Evolutionary conservation across 1,140 invertebrate genomes (phyloP), one percentile per base, ranked within the genome.

Genomic region (Solenopsis fugax): DNA sequence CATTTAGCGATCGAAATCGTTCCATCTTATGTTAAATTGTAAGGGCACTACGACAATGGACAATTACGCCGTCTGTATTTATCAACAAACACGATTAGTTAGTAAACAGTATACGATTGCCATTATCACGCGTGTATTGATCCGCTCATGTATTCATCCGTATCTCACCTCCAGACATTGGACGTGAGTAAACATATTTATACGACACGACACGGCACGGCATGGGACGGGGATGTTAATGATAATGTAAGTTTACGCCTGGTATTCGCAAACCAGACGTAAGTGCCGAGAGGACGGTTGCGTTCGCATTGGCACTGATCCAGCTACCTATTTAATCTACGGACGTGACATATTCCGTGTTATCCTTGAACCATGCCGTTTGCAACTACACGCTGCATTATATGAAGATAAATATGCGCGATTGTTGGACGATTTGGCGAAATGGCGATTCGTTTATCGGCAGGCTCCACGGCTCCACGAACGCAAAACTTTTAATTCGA

Each of bases 231-330:
- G 41, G 58, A 67, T 65, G 87, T 86, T 89, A 89, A 91, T 90
- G 88, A 91, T 91, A 90, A 91, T 90, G 81, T 89, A 88, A 91
- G 90, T 91, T 89, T 77, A 60, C 81, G 72, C 87, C 72, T 73
- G 54, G 60, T 86, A 65, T 82, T 82, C 54, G 67, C 67, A 73
- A 82, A 87, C 58, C 41, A 50, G 13, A 37, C 21, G 18, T 77
- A 90, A 88, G 41, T 77, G 60, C 37, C 52, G 2, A 21, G 62
- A 80, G 29, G 7, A 54, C 52, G 21, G 7, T 24, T 16, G 50
- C 45, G 45, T 69, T 71, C 54, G 21, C 82, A 88, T 77, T 54
- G 65, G 58, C 87, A 64, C 37, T 50, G 16, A 77, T 76, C 54
- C 82, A 41, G 60, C 67, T 18, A 9, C 0, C n/a, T n/a, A n/a